Base-by-base conservation (phyloP, 2,888 invertebrate species). In the Epinotia nisella region DNA sequence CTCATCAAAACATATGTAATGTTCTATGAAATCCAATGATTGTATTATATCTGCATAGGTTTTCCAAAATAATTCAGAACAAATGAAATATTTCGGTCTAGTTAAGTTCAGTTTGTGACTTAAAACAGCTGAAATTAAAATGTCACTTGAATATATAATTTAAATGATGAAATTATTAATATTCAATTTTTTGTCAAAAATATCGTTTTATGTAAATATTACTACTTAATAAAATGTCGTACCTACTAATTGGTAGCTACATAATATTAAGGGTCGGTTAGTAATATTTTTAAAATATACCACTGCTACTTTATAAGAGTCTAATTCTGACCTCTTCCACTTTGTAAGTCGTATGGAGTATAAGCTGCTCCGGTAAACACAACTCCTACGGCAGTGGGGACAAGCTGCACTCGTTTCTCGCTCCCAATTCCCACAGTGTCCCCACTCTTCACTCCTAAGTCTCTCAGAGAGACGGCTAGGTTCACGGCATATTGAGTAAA, bases 71-170 rank as follows among this genome's bases (percentile, higher is more conserved):
- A 85, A 78, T 56, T 88, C 86, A 0, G 96, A 96, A 70, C 94
- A 94, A 80, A 96, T 95, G 69, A 96, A 94, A 62, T 95, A 87
- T 82, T 95, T 95, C 45, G 96, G 96, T 78, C 95, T 95, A 0
- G 96, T 95, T 70, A 96, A 90, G 70, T 89, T 94, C 21, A 96
- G 82, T 17, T 95, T 95, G 84, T 96, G 96, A 80, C 94, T 88
- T 2, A 96, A 84, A 84, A 95, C 95, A 76, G 94, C 96, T 96
- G 86, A 65, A 93, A 89, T 71, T 71, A 70, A 68, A 19, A 15
- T 24, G n/a, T 49, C 45, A 45, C 13, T 45, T 45, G 3, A 45
- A 13, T 45, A 13, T 15, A 64, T 24, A 51, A 51, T 55, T 55
- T 35, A 35, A 35, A 35, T 9, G 35, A 35, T 1, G 35, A 35